A percentile compares a stretch with the other conserved stretches of the same genome.
Evolutionary conservation across 2,888 invertebrate species (phyloP).

Genomic region (Clistopyga incitator): DNA sequence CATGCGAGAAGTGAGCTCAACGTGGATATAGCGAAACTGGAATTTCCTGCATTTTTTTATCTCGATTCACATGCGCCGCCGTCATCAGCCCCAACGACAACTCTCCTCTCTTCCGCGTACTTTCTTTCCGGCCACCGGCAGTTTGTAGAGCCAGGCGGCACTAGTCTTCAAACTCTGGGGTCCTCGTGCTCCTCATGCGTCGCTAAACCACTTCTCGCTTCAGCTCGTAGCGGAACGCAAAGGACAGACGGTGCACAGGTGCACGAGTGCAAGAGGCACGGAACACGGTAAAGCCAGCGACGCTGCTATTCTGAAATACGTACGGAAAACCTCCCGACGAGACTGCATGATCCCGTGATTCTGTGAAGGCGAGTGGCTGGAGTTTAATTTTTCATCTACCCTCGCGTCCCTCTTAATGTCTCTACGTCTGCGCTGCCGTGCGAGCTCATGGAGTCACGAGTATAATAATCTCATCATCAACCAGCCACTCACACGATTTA

Average conservation of each 20-base stretch:
- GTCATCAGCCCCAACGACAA: constrained; percentile 22
- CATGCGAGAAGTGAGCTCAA: background rate
- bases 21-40: background rate
- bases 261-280: constrained; percentile 51
- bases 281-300: constrained; percentile 41
- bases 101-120: constrained; percentile 3
- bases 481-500: constrained; percentile 28
- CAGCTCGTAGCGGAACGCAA: constrained; percentile 20
- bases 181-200: constrained; percentile 49
- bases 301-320: constrained; percentile 15
- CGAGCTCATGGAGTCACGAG: constrained; percentile 4
- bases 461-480: constrained; percentile 61
- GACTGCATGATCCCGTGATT: constrained; percentile 1
- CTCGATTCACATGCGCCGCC: constrained; percentile 23
- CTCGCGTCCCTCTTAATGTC: constrained; percentile 20
- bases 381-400: constrained; percentile 68
- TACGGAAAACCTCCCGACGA: constrained; percentile 14
- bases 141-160: background rate
- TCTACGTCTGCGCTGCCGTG: constrained; percentile 4
- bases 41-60: constrained; percentile 47
- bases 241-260: constrained; percentile 26
- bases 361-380: constrained; percentile 62
- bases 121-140: constrained; percentile 4
- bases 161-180: constrained; percentile 27
- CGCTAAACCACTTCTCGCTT: constrained; percentile 51